phyloP scores from a whole-genome alignment of 2,888 invertebrate genomes.

The Sinhomidia bicolor region DNA sequence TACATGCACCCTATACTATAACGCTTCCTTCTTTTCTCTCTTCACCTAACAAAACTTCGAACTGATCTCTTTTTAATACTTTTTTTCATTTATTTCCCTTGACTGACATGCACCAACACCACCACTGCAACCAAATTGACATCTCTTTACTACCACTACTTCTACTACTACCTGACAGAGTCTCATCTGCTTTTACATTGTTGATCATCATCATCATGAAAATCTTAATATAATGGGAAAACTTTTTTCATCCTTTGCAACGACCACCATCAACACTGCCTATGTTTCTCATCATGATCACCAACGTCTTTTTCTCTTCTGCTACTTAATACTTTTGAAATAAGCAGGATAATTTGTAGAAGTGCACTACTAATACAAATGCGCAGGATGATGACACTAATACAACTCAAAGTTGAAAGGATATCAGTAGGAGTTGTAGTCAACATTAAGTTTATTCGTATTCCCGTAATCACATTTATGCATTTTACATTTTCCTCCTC shows the following conservation, averaged over 20 bases:
- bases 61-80: too few species aligned
- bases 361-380: background rate
- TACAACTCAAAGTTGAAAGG: background rate
- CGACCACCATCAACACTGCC: background rate
- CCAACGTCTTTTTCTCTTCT: background rate
- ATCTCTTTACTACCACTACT: too few species aligned
- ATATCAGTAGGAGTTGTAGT: background rate
- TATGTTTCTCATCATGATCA: background rate
- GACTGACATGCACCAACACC: too few species aligned
- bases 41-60: too few species aligned
- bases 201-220: background rate
- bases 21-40: too few species aligned
- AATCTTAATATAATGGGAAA: constrained; percentile 46
- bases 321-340: background rate
- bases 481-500: background rate
- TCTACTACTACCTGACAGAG: background rate
- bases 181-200: background rate
- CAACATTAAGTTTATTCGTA: background rate
- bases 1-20: too few species aligned
- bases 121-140: too few species aligned
- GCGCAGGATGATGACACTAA: background rate
- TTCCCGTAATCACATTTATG: constrained; percentile 2
- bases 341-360: constrained; percentile 7
- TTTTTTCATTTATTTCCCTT: too few species aligned
- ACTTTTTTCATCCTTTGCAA: constrained; percentile 33